Conservation (phyloP, 2,113 vertebrate species). For the Oryzias curvinotus region DNA sequence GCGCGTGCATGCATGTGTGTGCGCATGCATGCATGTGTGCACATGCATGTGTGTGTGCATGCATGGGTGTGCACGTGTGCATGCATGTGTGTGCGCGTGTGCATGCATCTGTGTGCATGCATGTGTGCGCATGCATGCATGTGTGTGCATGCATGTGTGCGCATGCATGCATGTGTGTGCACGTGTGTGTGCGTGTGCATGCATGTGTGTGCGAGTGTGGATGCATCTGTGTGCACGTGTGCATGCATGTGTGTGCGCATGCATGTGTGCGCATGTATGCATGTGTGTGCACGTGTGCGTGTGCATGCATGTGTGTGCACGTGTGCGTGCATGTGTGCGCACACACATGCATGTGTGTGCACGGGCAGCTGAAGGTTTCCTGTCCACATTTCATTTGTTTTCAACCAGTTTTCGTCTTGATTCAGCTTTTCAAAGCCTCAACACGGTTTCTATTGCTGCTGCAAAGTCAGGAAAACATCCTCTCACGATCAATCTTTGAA, state of each 20-base stretch:
- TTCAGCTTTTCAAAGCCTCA: too few relatives aligned
- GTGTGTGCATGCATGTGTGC: neutral
- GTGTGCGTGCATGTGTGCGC: slow-evolving; percentile 1
- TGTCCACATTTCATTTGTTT: too few relatives aligned
- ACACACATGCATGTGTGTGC: neutral
- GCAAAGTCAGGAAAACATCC: too few relatives aligned
- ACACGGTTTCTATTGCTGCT: too few relatives aligned
- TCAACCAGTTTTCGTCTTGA: too few relatives aligned
- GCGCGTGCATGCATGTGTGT: neutral
- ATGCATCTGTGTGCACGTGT: too few relatives aligned
- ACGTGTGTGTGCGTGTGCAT: slow-evolving; percentile 1
- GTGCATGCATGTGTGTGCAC: slow-evolving; percentile 1
- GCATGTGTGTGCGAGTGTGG: neutral
- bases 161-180: neutral
- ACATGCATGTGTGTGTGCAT: slow-evolving; percentile 3
- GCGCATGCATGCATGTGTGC: too few relatives aligned
- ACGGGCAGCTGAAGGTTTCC: too few relatives aligned
- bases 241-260: slow-evolving; percentile 1
- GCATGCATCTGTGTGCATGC: too few relatives aligned
- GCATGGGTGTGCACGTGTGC: neutral
- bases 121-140: too few relatives aligned
- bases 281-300: neutral
- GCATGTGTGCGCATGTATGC: neutral
- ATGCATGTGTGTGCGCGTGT: slow-evolving; percentile 3
- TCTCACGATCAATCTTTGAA: too few relatives aligned